phyloP scores from a whole-genome alignment of 2,888 invertebrate genomes.

The Calephelis perditalis region DNA sequence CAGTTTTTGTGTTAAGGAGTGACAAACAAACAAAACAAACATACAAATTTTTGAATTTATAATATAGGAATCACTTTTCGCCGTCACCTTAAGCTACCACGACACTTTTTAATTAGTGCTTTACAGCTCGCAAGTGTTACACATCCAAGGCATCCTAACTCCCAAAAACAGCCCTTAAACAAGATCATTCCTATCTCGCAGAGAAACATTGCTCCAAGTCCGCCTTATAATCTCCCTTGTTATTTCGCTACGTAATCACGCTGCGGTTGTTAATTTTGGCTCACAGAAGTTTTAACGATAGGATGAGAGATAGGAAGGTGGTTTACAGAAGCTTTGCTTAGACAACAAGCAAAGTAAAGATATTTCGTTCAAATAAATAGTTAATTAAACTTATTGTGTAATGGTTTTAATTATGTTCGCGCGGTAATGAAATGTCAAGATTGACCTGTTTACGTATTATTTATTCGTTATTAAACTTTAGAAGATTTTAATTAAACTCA shows the following conservation, averaged over 20 bases:
- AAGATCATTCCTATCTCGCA: slow-evolving; percentile 10
- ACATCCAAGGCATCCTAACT: neutral
- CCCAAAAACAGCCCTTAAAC: neutral
- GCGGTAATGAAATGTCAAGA: no score
- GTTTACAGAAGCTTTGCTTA: slow-evolving; percentile 4
- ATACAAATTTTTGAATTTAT: no score
- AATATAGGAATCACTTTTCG: neutral
- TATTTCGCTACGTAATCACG: slow-evolving; percentile 10
- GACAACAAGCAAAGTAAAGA: slow-evolving; percentile 1
- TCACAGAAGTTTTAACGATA: slow-evolving; percentile 13
- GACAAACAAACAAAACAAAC: no score
- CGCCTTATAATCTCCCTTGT: slow-evolving; percentile 10
- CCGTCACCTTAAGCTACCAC: neutral
- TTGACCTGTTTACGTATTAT: no score
- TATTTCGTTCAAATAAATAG: slow-evolving; percentile 1
- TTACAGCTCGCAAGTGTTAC: neutral
- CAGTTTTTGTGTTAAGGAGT: no score
- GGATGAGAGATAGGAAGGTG: slow-evolving; percentile 6
- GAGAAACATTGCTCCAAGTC: neutral
- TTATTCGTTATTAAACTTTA: no score
- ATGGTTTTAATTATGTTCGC: neutral
- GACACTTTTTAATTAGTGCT: neutral
- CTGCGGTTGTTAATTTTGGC: slow-evolving; percentile 12
- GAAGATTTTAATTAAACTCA: no score
- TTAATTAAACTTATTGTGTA: neutral